Evolutionary conservation across 2,888 invertebrate species (phyloP), one percentile per base, ranked within the genome.

Genomic region (Heterodera filipjevi): DNA sequence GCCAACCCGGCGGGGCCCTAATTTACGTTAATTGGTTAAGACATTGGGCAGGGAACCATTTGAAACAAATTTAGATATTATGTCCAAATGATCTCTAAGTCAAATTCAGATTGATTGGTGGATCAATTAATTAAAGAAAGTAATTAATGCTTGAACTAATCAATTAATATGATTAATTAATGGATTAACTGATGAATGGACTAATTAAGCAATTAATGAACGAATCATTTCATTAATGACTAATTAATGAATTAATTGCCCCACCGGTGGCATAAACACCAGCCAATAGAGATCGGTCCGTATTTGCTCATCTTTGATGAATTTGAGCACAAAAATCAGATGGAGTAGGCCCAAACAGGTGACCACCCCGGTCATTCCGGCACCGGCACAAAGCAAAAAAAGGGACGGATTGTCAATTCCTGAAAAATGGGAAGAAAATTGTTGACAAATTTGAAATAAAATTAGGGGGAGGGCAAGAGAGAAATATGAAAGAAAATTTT

Each of bases 251-350:
- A 59, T 49, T 2, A 19, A 49, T 49, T 14, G 16, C 49, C 84
- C 82, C 44, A 87, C 87, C 70, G 88, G 87, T 79, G 81, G 84
- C 86, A 88, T 86, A 71, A 87, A 85, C 10, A 88, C 84, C 44
- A 88, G 77, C 71, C 86, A 86, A 79, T 88, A 88, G 68, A 88
- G 79, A 79, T 88, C 88, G 19, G 84, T 84, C 39, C 86, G 86
- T 46, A 88, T 87, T 59, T 85, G 80, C 59, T 87, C 86, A 71
- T 87, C 86, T 16, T 86, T 86, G 39, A 88, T 84, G 79, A 86
- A 88, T 76, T 83, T 84, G 49, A 86, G 79, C 5, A 87, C 88
- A 77, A 85, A 86, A 72, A 85, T 85, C 12, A 86, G 81, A 73
- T 88, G 88, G 27, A 89, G 77, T 30, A 80, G 64, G 12, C 84